Percentiles rank a stretch among this genome's conserved stretches.
These are phyloP conservation scores for Caenorhabditis imperialis DNA, from an alignment of 2,888 invertebrate genomes.

Conservation along the genomic window DNA sequence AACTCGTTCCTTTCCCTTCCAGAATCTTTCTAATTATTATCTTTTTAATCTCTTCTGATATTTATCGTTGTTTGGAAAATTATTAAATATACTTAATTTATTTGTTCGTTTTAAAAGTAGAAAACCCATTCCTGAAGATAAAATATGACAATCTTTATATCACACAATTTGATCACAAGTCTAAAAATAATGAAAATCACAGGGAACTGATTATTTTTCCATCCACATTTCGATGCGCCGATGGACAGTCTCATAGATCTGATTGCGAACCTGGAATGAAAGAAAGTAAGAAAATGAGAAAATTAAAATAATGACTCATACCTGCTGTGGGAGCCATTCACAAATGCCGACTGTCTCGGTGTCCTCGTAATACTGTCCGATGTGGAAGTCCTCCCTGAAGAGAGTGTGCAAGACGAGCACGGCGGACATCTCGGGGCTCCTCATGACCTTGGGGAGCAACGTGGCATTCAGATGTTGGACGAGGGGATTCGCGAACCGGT, in stretches of 20 bases:
- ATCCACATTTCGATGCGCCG: slow-evolving; percentile 35
- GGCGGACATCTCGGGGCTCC: slow-evolving; percentile 55
- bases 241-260: slow-evolving; percentile 20
- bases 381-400: slow-evolving; percentile 50
- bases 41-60: too few relatives aligned
- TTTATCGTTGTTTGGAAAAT: too few relatives aligned
- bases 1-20: slow-evolving; percentile 5
- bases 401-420: slow-evolving; percentile 56
- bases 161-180: too few relatives aligned
- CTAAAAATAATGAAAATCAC: too few relatives aligned
- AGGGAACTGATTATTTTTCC: too few relatives aligned
- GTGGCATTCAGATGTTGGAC: slow-evolving; percentile 34
- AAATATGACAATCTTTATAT: too few relatives aligned
- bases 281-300: not conserved
- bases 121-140: too few relatives aligned
- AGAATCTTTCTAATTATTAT: slow-evolving; percentile 13
- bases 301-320: not conserved
- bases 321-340: slow-evolving; percentile 13
- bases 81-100: too few relatives aligned
- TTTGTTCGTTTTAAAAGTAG: too few relatives aligned
- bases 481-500: slow-evolving; percentile 53
- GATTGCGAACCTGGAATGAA: slow-evolving; percentile 7
- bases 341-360: slow-evolving; percentile 12
- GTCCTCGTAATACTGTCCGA: slow-evolving; percentile 65
- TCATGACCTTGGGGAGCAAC: slow-evolving; percentile 27